Evolutionary conservation across 2,888 invertebrate species (phyloP), one percentile per base, ranked within the genome.

Genomic region (Strigamia transsilvanica): DNA sequence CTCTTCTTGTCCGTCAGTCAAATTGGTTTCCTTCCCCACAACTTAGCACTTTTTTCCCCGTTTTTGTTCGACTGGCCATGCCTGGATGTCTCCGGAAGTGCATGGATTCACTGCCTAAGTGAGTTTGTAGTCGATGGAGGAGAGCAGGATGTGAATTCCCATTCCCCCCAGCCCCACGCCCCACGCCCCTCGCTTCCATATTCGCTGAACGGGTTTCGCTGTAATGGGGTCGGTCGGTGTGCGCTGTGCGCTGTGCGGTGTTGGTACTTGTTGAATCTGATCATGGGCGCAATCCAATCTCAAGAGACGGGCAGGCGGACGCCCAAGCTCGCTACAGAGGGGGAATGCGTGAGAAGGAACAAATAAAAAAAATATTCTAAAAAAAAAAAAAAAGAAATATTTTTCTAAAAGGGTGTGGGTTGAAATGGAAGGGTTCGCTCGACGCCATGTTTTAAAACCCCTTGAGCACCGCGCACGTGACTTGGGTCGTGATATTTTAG

Each of bases 211-310:
- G 32, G 27, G 73, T 73, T 73, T 15, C 13, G 12, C 21, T 73
- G 15, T 73, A 73, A 27, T 7, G 73, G n/a, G 73, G 73, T 73
- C 32, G 73, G 73, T n/a, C n/a, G n/a, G n/a, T n/a, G n/a, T n/a
- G n/a, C n/a, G n/a, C n/a, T n/a, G n/a, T n/a, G n/a, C n/a, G n/a
- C n/a, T 27, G 27, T 27, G 27, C 27, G 27, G 2, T 15, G 27
- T 32, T 12, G 32, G 73, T 73, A 73, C 73, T 73, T 73, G 73
- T 73, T 73, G 73, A 73, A 73, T 73, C 73, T 73, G 73, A 73
- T 73, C 73, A 73, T 73, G 73, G 73, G 23, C 73, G 32, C 73
- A 73, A 73, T 32, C 73, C 73, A 73, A 73, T 73, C 73, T 73
- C 13, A 27, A 27, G 73, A 73, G 73, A 32, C 73, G 73, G 32